Conservation (phyloP, 2,113 vertebrate genomes). For the Entosphenus tridentatus region DNA sequence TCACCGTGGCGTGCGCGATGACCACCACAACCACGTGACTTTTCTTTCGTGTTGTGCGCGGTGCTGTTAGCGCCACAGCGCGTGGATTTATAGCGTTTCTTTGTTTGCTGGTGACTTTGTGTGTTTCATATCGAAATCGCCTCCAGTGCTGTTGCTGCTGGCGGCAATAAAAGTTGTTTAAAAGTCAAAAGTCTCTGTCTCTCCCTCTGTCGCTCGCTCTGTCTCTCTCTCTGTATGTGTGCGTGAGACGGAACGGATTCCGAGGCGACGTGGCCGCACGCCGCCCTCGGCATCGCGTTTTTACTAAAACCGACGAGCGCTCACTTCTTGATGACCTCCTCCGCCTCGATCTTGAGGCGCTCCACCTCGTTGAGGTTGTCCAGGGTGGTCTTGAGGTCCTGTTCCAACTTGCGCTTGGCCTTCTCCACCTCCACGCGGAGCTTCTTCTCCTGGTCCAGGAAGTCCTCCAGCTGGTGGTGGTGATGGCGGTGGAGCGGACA, state of each 20-base stretch:
- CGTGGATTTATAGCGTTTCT: too few species aligned
- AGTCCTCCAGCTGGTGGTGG: constrained; percentile 19
- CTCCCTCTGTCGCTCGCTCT: not conserved
- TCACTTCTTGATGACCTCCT: constrained; percentile 28
- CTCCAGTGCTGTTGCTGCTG: too few species aligned
- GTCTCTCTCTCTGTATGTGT: not conserved
- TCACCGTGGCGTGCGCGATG: too few species aligned
- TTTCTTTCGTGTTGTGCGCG: too few species aligned
- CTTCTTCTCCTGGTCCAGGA: constrained; percentile 29
- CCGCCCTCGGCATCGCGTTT: not conserved
- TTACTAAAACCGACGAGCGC: not conserved
- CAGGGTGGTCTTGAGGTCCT: constrained; percentile 25
- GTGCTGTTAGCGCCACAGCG: too few species aligned
- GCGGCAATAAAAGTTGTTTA: too few species aligned
- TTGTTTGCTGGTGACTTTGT: too few species aligned
- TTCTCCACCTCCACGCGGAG: constrained; percentile 27
- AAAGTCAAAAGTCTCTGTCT: too few species aligned
- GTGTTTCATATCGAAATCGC: too few species aligned
- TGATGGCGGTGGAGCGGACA: too few species aligned
- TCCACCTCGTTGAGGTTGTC: constrained; percentile 27
- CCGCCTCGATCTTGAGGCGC: constrained; percentile 20
- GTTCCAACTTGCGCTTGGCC: constrained; percentile 21
- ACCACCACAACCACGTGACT: too few species aligned
- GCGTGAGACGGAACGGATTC: not conserved
- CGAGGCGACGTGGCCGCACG: not conserved